phyloP scores from a whole-genome alignment of 2,797 vertebrate genomes.

The Aythya fuligula region DNA sequence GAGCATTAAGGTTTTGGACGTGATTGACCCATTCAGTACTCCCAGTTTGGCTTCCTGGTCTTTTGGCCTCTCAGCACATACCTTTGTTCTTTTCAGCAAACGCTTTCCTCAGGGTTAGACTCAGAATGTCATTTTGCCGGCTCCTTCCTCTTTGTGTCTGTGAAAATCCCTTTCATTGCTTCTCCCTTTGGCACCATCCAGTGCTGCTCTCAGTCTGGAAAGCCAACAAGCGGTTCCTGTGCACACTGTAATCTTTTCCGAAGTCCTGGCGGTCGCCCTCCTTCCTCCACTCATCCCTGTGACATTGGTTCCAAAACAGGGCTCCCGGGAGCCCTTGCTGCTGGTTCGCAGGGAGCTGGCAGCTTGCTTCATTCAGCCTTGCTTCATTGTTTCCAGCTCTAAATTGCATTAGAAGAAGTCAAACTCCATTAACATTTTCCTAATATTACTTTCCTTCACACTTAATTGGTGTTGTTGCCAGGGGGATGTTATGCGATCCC shows the following conservation, averaged over 20 bases:
- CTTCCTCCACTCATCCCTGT: not conserved
- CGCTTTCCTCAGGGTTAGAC: not conserved
- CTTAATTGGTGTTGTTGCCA: not conserved
- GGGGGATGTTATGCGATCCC: not conserved
- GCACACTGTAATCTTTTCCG: constrained; percentile 36
- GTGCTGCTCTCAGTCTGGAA: not conserved
- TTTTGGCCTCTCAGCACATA: not conserved
- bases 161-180: constrained; percentile 28
- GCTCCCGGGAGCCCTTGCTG: not conserved
- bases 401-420: not conserved
- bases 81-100: constrained; percentile 32
- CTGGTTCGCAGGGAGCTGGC: not conserved
- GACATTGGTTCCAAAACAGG: not conserved
- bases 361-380: not conserved
- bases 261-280: not conserved
- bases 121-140: not conserved
- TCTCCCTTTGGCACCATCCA: constrained; percentile 42
- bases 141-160: constrained; percentile 26
- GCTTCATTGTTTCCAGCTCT: constrained; percentile 17
- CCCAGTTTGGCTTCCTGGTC: not conserved
- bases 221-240: not conserved
- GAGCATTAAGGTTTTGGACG: not conserved
- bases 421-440: not conserved
- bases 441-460: not conserved
- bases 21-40: not conserved